phyloP scores from a whole-genome alignment of 2,888 invertebrate genomes.

The Sialis fuliginosa region DNA sequence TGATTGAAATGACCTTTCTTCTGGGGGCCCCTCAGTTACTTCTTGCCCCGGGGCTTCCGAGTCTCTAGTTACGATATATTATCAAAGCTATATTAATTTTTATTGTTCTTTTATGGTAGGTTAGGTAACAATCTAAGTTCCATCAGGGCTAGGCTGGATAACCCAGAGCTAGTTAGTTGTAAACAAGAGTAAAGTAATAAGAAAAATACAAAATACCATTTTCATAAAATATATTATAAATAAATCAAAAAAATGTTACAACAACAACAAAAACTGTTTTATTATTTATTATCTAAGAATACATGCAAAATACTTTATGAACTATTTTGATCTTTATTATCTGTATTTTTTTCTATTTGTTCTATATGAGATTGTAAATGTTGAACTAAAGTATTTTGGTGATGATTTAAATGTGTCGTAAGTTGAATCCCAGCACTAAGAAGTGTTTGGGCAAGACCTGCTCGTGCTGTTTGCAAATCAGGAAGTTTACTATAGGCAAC shows the following conservation, averaged over 20 bases:
- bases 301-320: no score
- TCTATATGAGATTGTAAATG: slow-evolving; percentile 41
- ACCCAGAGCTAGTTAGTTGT: neutral
- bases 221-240: neutral
- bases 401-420: slow-evolving; percentile 45
- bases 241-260: neutral
- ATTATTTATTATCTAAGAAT: no score
- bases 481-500: slow-evolving; percentile 45
- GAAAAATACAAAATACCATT: neutral
- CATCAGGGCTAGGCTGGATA: no score
- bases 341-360: neutral
- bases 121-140: no score
- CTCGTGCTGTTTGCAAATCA: slow-evolving; percentile 43
- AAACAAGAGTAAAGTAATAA: neutral
- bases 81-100: no score
- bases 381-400: slow-evolving; percentile 47
- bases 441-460: slow-evolving; percentile 49
- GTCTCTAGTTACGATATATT: no score
- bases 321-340: neutral
- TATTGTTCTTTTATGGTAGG: no score
- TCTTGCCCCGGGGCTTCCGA: no score
- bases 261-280: no score
- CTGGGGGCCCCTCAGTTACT: no score
- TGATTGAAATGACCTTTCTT: no score
- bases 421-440: slow-evolving; percentile 44